These are phyloP conservation scores for Cydia pomonella DNA, from an alignment of 1,140 invertebrate genomes.

Conservation along the genomic window DNA sequence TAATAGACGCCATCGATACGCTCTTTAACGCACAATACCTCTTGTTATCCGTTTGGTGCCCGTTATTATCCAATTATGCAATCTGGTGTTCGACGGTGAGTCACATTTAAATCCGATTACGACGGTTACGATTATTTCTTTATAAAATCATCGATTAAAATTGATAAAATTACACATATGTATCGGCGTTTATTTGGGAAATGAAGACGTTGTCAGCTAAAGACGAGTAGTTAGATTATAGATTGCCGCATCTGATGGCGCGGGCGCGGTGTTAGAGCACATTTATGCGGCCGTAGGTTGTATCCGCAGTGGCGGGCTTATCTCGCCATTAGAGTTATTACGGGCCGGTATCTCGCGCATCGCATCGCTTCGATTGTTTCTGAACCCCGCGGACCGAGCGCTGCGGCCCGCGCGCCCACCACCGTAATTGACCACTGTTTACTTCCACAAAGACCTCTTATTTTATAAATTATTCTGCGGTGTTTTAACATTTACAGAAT, in stretches of 20 bases:
- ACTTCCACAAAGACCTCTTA: conserved; percentile 68
- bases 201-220: conserved; percentile 4
- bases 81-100: background rate
- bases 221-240: conserved; percentile 35
- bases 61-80: conserved; percentile 9
- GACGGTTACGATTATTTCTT: background rate
- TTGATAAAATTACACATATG: background rate
- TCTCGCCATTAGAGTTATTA: conserved; percentile 79
- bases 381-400: conserved; percentile 59
- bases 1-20: conserved; percentile 20
- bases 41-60: conserved; percentile 18
- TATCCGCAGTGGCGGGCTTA: conserved; percentile 69
- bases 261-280: conserved; percentile 54
- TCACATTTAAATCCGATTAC: background rate
- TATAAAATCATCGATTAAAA: background rate
- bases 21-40: conserved; percentile 25
- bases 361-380: conserved; percentile 78
- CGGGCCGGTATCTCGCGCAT: conserved; percentile 72
- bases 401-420: conserved; percentile 56
- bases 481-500: conserved; percentile 49
- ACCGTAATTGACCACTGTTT: conserved; percentile 78
- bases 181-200: background rate
- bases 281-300: conserved; percentile 54
- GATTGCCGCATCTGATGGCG: conserved; percentile 57
- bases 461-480: conserved; percentile 64